These are phyloP conservation scores for Ovis aries DNA, from an alignment of 2,113 vertebrate genomes.

Conservation along the genomic window ARS-UI_Ramb_v3.0 NC_056054.1:254813501-254814000, in stretches of 20 bases:
- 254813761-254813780: not conserved
- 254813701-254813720: not conserved
- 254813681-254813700: not conserved
- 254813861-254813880: not conserved
- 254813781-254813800: not conserved
- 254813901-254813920: not conserved
- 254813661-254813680: not conserved
- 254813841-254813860: not conserved
- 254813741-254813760: not conserved
- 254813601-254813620: not conserved
- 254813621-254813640: not conserved
- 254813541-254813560: not conserved
- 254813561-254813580: not conserved
- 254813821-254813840: not conserved
- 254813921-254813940: not conserved
- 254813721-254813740: not conserved
- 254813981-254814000: not conserved
- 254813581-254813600: not conserved
- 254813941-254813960: not conserved
- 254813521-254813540: not conserved
- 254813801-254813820: not conserved
- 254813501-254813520: not conserved
- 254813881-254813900: not conserved
- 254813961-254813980: not conserved
- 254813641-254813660: not conserved